Base-by-base conservation (phyloP, 2,888 invertebrate species). In the Yponomeuta sedellus region DNA sequence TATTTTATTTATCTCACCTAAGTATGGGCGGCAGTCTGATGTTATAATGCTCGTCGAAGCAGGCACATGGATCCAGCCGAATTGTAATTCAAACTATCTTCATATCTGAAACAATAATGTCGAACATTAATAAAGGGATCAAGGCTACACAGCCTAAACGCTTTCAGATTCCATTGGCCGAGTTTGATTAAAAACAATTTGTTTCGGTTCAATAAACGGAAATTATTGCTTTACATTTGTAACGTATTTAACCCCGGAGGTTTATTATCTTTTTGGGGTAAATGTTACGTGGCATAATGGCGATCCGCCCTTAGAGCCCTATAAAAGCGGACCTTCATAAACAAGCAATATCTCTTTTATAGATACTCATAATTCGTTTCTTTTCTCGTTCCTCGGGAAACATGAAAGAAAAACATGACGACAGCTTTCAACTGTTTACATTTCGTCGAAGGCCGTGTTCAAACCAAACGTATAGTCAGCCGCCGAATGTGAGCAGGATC, bases 291-390 rank as follows among this genome's bases (percentile, higher is more conserved):
- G 79, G 78, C 82, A 79, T 85, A 85, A 86, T 85, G 78, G 76
- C 78, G 75, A 79, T 78, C 78, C 76, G 80, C 78, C 78, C 80
- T 83, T 77, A 78, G 73, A 52, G 78, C 52, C 74, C 81, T 76
- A 84, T 86, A 84, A 86, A 86, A 83, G 71, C 78, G 81, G 80
- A 82, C 86, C 86, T 83, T 80, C 82, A 85, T 88, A 88, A 88
- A 88, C 85, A 87, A 86, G 84, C 80, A 82, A 84, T 86, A 86
- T 83, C 79, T 72, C 68, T 79, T 86, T 86, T 86, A 85, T 84
- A 81, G 76, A 79, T 75, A 74, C 77, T 73, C 75, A 78, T 82
- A 82, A 84, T 82, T 82, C 79, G 78, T 78, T 82, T 78, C 79
- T 75, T 77, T 74, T 79, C 75, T 76, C 78, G 77, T 79, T 76